Percentiles rank a stretch among this genome's conserved stretches.
Conservation (phyloP, 1,140 invertebrate genomes). For the Homarus americanus region DNA sequence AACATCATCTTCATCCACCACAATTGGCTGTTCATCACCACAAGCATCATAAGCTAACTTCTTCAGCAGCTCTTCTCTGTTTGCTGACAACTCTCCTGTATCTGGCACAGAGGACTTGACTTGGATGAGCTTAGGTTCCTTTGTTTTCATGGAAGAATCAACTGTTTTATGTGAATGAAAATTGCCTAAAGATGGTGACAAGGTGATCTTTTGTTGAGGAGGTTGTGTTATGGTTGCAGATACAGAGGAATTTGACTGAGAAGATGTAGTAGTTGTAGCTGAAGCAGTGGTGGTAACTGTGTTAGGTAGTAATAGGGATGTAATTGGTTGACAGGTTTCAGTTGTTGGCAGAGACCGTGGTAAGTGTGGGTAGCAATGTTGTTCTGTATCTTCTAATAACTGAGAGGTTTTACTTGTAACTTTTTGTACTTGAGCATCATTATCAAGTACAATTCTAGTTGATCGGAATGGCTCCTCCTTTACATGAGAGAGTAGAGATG, state of each 20-base stretch:
- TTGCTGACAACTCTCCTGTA: neutral
- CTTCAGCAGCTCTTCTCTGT: neutral
- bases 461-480: neutral
- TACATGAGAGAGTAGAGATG: neutral
- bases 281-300: neutral
- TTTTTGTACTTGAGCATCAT: neutral
- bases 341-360: neutral
- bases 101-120: neutral
- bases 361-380: neutral
- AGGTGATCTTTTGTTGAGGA: neutral
- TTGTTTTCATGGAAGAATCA: neutral
- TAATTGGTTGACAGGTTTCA: neutral
- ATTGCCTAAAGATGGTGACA: neutral
- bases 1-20: slow-evolving; percentile 6
- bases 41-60: neutral
- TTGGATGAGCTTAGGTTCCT: neutral
- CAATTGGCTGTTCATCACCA: neutral
- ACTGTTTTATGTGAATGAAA: neutral
- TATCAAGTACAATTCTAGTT: neutral
- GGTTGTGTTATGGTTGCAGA: neutral
- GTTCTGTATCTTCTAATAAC: neutral
- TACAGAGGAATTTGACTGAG: neutral
- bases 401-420: neutral
- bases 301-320: neutral
- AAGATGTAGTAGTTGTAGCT: neutral